Base-by-base conservation (phyloP, 2,888 invertebrate species). In the Craniophora ligustri region DNA sequence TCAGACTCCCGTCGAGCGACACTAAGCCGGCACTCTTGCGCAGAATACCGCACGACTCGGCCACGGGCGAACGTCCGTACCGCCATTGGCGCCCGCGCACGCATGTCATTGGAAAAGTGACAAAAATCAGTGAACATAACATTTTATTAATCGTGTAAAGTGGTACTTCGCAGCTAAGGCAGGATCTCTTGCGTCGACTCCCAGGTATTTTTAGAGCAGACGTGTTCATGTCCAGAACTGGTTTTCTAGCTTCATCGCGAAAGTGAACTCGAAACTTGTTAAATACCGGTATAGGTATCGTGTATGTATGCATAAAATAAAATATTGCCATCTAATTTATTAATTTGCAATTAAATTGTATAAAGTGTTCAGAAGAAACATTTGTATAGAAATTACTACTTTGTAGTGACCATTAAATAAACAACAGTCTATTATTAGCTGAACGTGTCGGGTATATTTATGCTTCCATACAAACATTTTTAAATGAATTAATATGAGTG, bases 191-290 rank as follows among this genome's bases (percentile, higher is more conserved):
- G 35, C 28, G 55, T 77, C 82, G 62, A 74, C 68, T 72, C 65
- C 71, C 79, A 85, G 89, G 87, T 91, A 91, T 89, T 88, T 89
- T 86, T 85, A 89, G 80, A 81, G 68, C 67, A 66, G 44, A 67
- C 73, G 66, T 60, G 59, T 68, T 70, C 48, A 62, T 70, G 56
- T 67, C 65, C 66, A 75, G 59, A 87, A 90, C 90, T 79, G 87
- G 88, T 90, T 90, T 72, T 76, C 73, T 74, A 75, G 76, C 67
- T 75, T 66, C 70, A 81, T 79, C 79, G 85, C 85, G 84, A 87
- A 86, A 85, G 80, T 84, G 51, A n/a, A 58, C 47, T 72, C 28
- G 57, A 49, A 53, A 59, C 64, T 62, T 50, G 58, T 62, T 65
- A 49, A 1, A 51, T 54, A 38, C 42, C 30, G 16, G 61, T 62